Percentiles rank a stretch among this genome's conserved stretches.
phyloP scores from a whole-genome alignment of 2,888 invertebrate species.

The Drosophila vallismaia region DNA sequence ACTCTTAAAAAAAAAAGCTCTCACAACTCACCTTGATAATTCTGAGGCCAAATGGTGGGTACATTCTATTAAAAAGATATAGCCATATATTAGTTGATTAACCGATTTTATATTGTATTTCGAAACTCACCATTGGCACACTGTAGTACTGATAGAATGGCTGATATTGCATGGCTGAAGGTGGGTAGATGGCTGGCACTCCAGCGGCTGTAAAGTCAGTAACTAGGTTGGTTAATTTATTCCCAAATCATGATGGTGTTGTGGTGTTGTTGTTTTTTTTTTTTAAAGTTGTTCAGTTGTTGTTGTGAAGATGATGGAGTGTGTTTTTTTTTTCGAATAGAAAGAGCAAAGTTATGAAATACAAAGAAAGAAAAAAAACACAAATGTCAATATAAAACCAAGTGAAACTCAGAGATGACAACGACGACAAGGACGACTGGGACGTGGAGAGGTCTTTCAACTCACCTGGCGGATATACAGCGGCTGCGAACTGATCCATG shows the following conservation, averaged over 20 bases:
- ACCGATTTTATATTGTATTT: background rate
- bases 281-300: slow-evolving; percentile 8
- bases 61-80: slow-evolving; percentile 80
- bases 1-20: slow-evolving; percentile 9
- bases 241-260: slow-evolving; percentile 44
- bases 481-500: slow-evolving; percentile 84
- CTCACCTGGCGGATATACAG: slow-evolving; percentile 84
- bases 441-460: background rate
- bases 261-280: slow-evolving; percentile 21
- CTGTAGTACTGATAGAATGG: slow-evolving; percentile 85
- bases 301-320: slow-evolving; percentile 39
- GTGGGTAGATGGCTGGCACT: slow-evolving; percentile 84
- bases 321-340: slow-evolving; percentile 29
- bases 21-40: slow-evolving; percentile 84
- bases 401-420: slow-evolving; percentile 43
- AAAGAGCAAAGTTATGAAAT: slow-evolving; percentile 56
- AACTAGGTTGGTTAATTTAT: slow-evolving; percentile 75
- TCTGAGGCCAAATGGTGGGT: slow-evolving; percentile 85
- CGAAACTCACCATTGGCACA: slow-evolving; percentile 84
- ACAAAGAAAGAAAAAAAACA: slow-evolving; percentile 62
- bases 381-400: slow-evolving; percentile 48
- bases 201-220: slow-evolving; percentile 83
- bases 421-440: background rate
- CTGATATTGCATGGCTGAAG: slow-evolving; percentile 84
- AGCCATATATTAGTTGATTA: background rate